Evolutionary conservation across 2,888 invertebrate species (phyloP).

Genomic region (Erynnis tages): DNA sequence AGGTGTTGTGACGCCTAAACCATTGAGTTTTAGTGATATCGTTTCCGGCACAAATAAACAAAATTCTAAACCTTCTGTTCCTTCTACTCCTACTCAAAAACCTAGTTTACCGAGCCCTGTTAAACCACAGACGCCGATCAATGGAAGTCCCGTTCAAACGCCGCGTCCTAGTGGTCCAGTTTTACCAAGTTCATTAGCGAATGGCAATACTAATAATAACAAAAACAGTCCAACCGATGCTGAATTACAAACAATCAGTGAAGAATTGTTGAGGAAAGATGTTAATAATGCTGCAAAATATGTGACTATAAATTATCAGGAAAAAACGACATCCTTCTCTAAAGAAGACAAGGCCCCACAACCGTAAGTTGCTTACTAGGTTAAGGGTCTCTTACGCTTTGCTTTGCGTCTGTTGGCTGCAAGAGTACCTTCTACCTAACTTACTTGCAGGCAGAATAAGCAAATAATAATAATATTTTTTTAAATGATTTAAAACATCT

Average conservation of each 20-base stretch:
- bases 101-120: conserved; percentile 30
- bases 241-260: conserved; percentile 86
- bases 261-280: conserved; percentile 87
- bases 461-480: too few species aligned
- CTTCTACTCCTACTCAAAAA: conserved; percentile 43
- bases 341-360: conserved; percentile 86
- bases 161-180: conserved; percentile 46
- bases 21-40: conserved; percentile 57
- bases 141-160: background rate
- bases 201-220: conserved; percentile 48
- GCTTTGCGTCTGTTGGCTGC: too few species aligned
- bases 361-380: conserved; percentile 81
- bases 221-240: conserved; percentile 73
- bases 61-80: conserved; percentile 36
- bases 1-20: conserved; percentile 44
- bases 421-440: too few species aligned
- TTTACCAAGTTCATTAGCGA: conserved; percentile 73
- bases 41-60: conserved; percentile 55
- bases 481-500: too few species aligned
- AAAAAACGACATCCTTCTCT: conserved; percentile 86
- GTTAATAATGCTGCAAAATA: conserved; percentile 86
- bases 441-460: too few species aligned
- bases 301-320: conserved; percentile 88
- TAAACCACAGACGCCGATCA: conserved; percentile 25
- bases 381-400: too few species aligned